Evolutionary conservation across 1,140 invertebrate species (phyloP).

Genomic region (Eufriesea mexicana): DNA sequence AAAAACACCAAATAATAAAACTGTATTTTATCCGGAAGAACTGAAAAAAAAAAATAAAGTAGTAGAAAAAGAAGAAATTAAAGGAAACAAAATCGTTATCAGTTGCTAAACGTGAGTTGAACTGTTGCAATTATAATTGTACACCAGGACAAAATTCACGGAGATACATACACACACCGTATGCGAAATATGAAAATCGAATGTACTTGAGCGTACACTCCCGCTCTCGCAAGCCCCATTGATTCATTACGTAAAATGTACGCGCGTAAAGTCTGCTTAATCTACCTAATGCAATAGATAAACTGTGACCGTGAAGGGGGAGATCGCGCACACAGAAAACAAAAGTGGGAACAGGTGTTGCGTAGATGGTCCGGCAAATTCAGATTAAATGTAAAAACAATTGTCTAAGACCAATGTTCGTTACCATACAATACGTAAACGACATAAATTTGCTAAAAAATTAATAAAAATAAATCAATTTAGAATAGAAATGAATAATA

Average conservation of each 20-base stretch:
- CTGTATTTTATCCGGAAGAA: neutral
- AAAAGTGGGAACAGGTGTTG: neutral
- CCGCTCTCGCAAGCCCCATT: neutral
- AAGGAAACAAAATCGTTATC: neutral
- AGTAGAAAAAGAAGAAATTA: neutral
- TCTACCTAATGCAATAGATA: conserved; percentile 37
- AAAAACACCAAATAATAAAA: neutral
- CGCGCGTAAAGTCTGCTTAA: neutral
- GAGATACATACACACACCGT: neutral
- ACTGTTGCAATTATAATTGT: neutral
- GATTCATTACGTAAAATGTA: conserved; percentile 35
- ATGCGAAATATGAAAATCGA: conserved; percentile 9
- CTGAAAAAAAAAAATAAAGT: neutral
- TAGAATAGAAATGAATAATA: too few species aligned
- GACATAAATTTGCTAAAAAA: too few species aligned
- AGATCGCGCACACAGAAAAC: neutral
- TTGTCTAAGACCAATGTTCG: neutral
- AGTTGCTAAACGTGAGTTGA: neutral
- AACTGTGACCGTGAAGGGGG: neutral
- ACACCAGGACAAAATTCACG: neutral
- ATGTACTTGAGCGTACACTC: neutral
- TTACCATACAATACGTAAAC: too few species aligned
- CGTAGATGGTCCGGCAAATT: neutral
- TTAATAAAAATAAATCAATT: too few species aligned
- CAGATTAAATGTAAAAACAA: neutral